Base-by-base conservation (phyloP, 2,113 vertebrate species). In the Abramis brama region DNA sequence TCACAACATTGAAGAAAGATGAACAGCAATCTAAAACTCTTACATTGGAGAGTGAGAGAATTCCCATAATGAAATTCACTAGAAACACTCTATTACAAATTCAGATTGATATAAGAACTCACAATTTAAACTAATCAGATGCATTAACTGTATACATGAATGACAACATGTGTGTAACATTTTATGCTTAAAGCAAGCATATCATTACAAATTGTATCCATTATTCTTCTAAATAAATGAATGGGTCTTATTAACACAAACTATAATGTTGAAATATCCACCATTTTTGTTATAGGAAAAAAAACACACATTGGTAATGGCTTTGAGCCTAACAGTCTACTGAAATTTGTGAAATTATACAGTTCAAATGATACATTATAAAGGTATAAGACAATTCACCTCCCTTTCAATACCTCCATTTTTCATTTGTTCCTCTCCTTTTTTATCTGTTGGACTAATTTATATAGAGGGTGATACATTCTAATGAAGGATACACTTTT, bases 41-140 rank as follows among this genome's bases (percentile, higher is more conserved):
- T 25, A 80, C 36, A 80, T 80, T 21, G 59, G 39, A 64, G 10
- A 73, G 21, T 10, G 5, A 50, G 21, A 52, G 3, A 7, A 59
- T 78, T 78, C 19, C 52, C 55, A 78, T 59, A 36, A 21, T 59
- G 76, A 82, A 52, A 70, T 64, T 23, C 12, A 11, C 23, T 4
- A 66, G 27, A 23, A 82, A 68, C 7, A 3, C 30, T 15, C 11
- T 23, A 43, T 19, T 47, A 39, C 17, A 59, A 7, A 62, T 15
- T 50, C 3, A n/a, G 64, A 23, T 13, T 66, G 8, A 33, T 25
- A 47, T 79, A 36, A 30, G 23, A 66, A 27, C 15, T 50, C 36
- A 4, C 23, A n/a, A 66, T 62, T 79, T 60, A 79, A 59, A 55
- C 50, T 23, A 39, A 62, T 79, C 57, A 79, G 36, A 79, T 62